Evolutionary conservation across 2,113 vertebrate genomes (phyloP).

Genomic region (Melanocharis versteri): DNA sequence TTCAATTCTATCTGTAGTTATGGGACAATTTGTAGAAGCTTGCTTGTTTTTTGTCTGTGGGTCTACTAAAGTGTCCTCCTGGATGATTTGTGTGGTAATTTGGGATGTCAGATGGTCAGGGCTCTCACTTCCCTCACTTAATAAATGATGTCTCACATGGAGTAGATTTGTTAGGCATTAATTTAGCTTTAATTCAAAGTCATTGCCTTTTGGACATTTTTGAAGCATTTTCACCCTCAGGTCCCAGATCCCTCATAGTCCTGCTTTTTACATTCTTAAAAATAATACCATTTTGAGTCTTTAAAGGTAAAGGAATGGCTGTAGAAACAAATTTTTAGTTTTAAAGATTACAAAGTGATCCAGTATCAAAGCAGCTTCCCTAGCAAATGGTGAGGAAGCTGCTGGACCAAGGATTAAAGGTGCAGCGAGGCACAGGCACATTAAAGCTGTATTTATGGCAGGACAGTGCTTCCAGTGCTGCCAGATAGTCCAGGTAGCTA

Average conservation of each 20-base stretch:
- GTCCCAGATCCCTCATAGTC: neutral
- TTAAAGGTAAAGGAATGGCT: neutral
- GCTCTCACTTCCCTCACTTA: neutral
- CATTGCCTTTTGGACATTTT: neutral
- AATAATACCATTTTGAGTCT: neutral
- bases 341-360: neutral
- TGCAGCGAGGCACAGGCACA: neutral
- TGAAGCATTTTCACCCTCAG: neutral
- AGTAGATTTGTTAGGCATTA: neutral
- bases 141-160: neutral
- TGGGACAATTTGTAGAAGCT: neutral
- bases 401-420: neutral
- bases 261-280: neutral
- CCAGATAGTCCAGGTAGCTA: neutral
- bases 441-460: neutral
- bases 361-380: neutral
- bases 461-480: neutral
- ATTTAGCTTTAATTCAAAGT: neutral
- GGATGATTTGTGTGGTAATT: neutral
- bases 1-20: neutral
- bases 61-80: neutral
- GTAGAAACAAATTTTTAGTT: neutral
- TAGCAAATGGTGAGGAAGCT: neutral
- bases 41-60: neutral
- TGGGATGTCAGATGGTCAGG: neutral